phyloP scores from a whole-genome alignment of 2,888 invertebrate genomes.

The Antheraea assamensis region DNA sequence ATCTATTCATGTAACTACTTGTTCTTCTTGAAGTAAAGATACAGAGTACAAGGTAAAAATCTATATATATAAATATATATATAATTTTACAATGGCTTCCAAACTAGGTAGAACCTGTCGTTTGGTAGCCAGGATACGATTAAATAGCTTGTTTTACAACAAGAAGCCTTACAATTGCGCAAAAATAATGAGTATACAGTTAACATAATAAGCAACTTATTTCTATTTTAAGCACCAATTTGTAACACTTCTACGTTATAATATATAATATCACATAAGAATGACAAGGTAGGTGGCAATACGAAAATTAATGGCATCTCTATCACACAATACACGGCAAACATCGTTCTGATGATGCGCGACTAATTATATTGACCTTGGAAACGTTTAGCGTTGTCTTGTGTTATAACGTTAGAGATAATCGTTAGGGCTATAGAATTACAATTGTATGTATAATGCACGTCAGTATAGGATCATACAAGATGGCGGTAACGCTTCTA shows the following conservation, averaged over 20 bases:
- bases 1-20: too few species aligned
- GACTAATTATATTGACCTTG: constrained; percentile 8
- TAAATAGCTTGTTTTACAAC: too few species aligned
- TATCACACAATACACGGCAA: not conserved
- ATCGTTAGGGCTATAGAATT: not conserved
- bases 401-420: constrained; percentile 5
- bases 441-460: not conserved
- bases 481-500: not conserved
- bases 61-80: too few species aligned
- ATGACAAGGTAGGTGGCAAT: not conserved
- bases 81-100: too few species aligned
- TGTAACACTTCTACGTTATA: not conserved
- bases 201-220: not conserved
- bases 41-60: too few species aligned
- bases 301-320: not conserved
- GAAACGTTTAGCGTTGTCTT: constrained; percentile 10
- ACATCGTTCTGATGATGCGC: constrained; percentile 4
- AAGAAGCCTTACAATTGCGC: too few species aligned
- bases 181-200: not conserved
- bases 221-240: not conserved
- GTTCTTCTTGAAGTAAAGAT: too few species aligned
- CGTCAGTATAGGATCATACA: not conserved
- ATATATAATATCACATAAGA: not conserved
- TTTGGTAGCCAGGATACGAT: too few species aligned
- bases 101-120: too few species aligned